phyloP scores from a whole-genome alignment of 2,888 invertebrate species.

The Lithophane leautieri region DNA sequence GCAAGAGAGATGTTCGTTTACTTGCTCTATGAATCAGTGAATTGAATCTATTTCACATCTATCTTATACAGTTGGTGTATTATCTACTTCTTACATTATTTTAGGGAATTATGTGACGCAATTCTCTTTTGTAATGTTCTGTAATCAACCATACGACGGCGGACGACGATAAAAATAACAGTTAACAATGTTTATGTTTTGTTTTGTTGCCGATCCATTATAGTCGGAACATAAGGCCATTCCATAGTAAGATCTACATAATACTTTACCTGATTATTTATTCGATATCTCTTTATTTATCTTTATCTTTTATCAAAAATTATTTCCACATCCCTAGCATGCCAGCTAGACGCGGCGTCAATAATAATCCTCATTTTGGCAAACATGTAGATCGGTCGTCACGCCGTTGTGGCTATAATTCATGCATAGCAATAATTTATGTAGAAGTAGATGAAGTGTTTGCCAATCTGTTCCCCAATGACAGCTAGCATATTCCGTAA shows the following conservation, averaged over 20 bases:
- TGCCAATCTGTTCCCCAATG: constrained; percentile 72
- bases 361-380: constrained; percentile 81
- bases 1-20: constrained; percentile 72
- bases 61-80: constrained; percentile 43
- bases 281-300: background rate
- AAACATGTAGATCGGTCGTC: constrained; percentile 72
- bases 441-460: constrained; percentile 75
- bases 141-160: constrained; percentile 72
- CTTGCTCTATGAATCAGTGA: constrained; percentile 74
- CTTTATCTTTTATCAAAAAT: constrained; percentile 29
- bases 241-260: constrained; percentile 35
- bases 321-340: constrained; percentile 33
- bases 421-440: constrained; percentile 79
- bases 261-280: constrained; percentile 40
- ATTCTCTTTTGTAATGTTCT: constrained; percentile 67
- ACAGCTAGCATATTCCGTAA: constrained; percentile 47
- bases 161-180: constrained; percentile 74
- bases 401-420: constrained; percentile 71
- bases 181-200: constrained; percentile 70
- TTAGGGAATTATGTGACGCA: constrained; percentile 41
- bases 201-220: constrained; percentile 69
- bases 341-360: constrained; percentile 48
- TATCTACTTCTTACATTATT: constrained; percentile 38
- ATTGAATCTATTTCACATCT: constrained; percentile 68
- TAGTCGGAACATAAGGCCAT: constrained; percentile 52